Evolutionary conservation across 1,140 invertebrate genomes (phyloP).

Genomic region (Brachystomella parvula): DNA sequence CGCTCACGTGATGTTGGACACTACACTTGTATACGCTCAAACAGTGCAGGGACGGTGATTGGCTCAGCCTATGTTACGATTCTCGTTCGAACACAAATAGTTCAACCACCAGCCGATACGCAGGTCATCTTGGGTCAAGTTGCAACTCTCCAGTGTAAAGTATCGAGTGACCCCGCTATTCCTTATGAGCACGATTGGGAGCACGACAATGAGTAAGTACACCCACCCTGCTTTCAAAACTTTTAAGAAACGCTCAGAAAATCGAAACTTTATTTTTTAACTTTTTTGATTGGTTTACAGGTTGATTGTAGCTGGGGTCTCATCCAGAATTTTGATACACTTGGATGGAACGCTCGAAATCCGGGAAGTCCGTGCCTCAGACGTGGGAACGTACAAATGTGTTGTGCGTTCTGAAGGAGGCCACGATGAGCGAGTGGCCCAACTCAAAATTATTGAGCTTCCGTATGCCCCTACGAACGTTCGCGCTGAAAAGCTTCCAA

Average conservation of each 20-base stretch:
- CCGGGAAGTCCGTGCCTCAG: conserved; percentile 64
- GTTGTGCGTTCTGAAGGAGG: conserved; percentile 77
- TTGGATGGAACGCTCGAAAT: conserved; percentile 71
- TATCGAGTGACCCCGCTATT: conserved; percentile 84
- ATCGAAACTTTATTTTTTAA: conserved; percentile 11
- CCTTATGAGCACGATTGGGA: conserved; percentile 86
- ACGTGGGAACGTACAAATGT: conserved; percentile 74
- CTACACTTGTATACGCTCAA: conserved; percentile 79
- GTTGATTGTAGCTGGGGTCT: conserved; percentile 50
- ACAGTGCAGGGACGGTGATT: conserved; percentile 76
- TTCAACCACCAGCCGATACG: conserved; percentile 81
- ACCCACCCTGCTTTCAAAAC: not conserved
- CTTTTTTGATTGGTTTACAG: conserved; percentile 26
- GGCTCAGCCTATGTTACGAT: not conserved
- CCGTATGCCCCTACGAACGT: conserved; percentile 86
- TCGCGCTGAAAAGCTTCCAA: conserved; percentile 54
- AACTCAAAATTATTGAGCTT: conserved; percentile 82
- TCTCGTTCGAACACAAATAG: conserved; percentile 72
- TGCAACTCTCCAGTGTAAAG: conserved; percentile 82
- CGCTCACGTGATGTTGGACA: conserved; percentile 71
- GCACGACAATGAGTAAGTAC: conserved; percentile 68
- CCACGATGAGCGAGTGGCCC: conserved; percentile 77
- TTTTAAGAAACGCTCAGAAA: conserved; percentile 14
- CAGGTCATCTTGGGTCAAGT: conserved; percentile 80
- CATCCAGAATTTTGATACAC: conserved; percentile 57